Base-by-base conservation (phyloP, 2,888 invertebrate species). In the Morpho deidamia region DNA sequence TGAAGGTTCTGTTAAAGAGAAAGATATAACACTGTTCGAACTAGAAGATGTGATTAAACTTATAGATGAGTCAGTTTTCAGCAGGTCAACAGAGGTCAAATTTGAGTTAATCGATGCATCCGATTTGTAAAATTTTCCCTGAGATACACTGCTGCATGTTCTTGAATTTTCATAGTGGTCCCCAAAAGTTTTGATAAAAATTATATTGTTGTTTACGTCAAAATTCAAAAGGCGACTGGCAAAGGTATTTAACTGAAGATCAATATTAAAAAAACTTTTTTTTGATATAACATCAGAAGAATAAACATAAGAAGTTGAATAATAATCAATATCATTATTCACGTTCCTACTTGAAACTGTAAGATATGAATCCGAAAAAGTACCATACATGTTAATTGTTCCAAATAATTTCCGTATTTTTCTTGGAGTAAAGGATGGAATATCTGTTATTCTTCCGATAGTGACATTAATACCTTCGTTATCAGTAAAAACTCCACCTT, bases 391-490 rank as follows among this genome's bases (percentile, higher is more conserved):
- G 4, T 23, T 23, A 23, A 23, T 23, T 23, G 3, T 23, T 23
- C 23, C 5, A 23, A 3, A 23, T 23, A 23, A 23, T 23, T 46
- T n/a, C 59, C 50, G 1, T 10, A 49, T 42, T 49, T 63, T 61
- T 9, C 37, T 62, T n/a, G 62, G 66, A 40, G 67, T 33, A 52
- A 53, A 74, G 8, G 70, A 67, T 32, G 75, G 69, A 2, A 70
- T 57, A 8, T 72, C 78, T 11, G 68, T 55, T 39, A 71, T 76
- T 63, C 73, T 72, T n/a, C 81, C 82, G 12, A 82, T 72, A 8
- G 81, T 83, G 7, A 83, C 78, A 62, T 79, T 78, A 34, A 82
- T 81, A 7, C 82, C 83, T 63, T 81, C 81, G 51, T 76, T 81
- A 53, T 81, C 80, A 12, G 75, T 72, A 53, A 80, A 74, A 0